Percentiles rank a stretch among this genome's conserved stretches.
These are phyloP conservation scores for Picus viridis DNA, from an alignment of 2,797 vertebrate species.

Conservation along the genomic window DNA sequence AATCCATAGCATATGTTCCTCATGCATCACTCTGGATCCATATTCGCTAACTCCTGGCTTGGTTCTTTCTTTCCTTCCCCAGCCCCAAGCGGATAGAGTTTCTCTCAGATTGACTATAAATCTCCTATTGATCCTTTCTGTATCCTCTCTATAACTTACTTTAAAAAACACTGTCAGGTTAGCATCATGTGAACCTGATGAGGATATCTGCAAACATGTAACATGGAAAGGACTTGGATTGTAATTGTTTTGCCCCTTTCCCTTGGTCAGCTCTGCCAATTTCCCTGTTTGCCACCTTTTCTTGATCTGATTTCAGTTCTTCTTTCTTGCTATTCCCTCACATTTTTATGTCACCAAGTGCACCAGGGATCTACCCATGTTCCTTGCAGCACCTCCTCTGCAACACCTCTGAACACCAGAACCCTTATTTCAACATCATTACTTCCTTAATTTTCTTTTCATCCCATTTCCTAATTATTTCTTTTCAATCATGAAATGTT, in stretches of 20 bases:
- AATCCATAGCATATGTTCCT: neutral
- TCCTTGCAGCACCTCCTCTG: neutral
- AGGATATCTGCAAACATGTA: neutral
- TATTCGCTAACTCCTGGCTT: neutral
- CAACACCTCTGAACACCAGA: neutral
- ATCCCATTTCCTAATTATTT: neutral
- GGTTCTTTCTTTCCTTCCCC: neutral
- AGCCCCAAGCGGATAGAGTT: neutral
- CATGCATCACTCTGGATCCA: neutral
- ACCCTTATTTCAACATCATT: neutral
- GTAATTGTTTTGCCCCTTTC: neutral
- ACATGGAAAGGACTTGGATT: fast-evolving
- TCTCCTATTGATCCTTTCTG: neutral
- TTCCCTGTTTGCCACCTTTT: neutral
- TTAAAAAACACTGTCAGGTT: neutral
- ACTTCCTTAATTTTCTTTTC: neutral
- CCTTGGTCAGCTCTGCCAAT: neutral
- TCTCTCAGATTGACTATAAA: neutral
- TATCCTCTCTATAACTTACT: neutral
- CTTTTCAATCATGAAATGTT: neutral
- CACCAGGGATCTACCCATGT: neutral
- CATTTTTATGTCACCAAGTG: neutral
- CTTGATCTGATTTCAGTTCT: neutral
- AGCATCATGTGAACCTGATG: neutral
- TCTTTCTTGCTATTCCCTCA: neutral